phyloP scores from a whole-genome alignment of 1,140 invertebrate species.

The Ceratina japonica region DNA sequence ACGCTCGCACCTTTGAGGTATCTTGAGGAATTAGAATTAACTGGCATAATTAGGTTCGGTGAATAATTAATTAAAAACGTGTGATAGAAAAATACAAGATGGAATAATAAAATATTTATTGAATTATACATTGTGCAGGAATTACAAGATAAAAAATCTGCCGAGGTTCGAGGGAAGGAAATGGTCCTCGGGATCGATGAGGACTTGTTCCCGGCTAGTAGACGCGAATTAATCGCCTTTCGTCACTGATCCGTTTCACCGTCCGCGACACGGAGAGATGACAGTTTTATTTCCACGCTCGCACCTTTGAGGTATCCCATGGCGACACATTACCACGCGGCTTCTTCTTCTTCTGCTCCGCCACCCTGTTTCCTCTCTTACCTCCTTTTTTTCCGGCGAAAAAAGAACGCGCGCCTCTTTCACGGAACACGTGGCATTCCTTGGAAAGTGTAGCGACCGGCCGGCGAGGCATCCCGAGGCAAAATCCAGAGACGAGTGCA shows the following conservation, averaged over 20 bases:
- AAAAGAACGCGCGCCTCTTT: slow-evolving; percentile 55
- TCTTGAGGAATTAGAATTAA: no score
- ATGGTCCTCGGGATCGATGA: no score
- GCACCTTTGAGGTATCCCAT: slow-evolving; percentile 44
- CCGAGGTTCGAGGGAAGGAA: no score
- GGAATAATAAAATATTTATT: slow-evolving; percentile 13
- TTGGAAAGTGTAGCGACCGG: slow-evolving; percentile 53
- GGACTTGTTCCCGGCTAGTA: neutral
- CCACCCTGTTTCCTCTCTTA: slow-evolving; percentile 23
- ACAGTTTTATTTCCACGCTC: slow-evolving; percentile 54
- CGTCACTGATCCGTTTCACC: slow-evolving; percentile 18
- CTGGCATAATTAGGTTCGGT: neutral
- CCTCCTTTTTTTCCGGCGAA: slow-evolving; percentile 26
- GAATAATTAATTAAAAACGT: no score
- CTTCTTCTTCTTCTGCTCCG: slow-evolving; percentile 46
- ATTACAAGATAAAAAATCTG: neutral
- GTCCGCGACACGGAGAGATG: slow-evolving; percentile 12
- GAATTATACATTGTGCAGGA: no score
- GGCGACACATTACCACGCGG: slow-evolving; percentile 49
- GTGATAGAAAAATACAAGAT: no score
- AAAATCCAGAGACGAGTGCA: slow-evolving; percentile 60
- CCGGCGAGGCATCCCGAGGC: slow-evolving; percentile 38
- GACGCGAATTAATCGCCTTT: slow-evolving; percentile 35
- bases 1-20: slow-evolving; percentile 39
- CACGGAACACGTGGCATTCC: slow-evolving; percentile 60